Evolutionary conservation across 2,113 vertebrate genomes (phyloP), one percentile per base, ranked within the genome.

Genomic region (Crotalus helleri): DNA sequence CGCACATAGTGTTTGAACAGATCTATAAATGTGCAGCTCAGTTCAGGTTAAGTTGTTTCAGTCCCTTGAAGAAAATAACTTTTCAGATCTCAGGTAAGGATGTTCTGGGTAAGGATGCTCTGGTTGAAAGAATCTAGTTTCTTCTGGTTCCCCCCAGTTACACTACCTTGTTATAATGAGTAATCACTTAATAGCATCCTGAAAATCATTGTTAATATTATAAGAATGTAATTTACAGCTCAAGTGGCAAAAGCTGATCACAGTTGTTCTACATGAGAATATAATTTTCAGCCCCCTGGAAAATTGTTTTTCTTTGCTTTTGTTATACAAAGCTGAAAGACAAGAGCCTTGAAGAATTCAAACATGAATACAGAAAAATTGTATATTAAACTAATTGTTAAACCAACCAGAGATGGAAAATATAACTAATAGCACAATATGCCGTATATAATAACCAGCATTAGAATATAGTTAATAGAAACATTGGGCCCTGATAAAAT

Each of bases 141-240:
- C 53, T 91, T 74, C 89, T 11, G 0, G 85, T 74, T 81, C 74
- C 92, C 86, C 19, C 59, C 12, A 33, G 64, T 0, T 15, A 44
- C 94, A 87, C 13, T 51, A 61, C 19, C 53, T 86, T 86, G 24
- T 92, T 61, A 15, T 1, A 53, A 54, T 55, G 85, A 94, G 88
- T 88, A 93, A 95, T 95, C 91, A 51, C 46, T 95, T 61, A 94
- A 94, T 94, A 94, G 89, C 92, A 90, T 92, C 19, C 11, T 91
- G 57, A 26, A 91, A 94, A 94, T 61, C 0, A 4, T 53, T 33
- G 74, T 87, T 95, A 93, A 94, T 93, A 58, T 93, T 61, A 44
- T 9, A 91, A 93, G 91, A 92, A 92, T 2, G 0, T 69, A 88
- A 93, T 94, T 92, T 95, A 91, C 92, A 93, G 92, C 91, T 96